Evolutionary conservation across 2,113 vertebrate species (phyloP).

Genomic region (Mastomys natalensis): DNA sequence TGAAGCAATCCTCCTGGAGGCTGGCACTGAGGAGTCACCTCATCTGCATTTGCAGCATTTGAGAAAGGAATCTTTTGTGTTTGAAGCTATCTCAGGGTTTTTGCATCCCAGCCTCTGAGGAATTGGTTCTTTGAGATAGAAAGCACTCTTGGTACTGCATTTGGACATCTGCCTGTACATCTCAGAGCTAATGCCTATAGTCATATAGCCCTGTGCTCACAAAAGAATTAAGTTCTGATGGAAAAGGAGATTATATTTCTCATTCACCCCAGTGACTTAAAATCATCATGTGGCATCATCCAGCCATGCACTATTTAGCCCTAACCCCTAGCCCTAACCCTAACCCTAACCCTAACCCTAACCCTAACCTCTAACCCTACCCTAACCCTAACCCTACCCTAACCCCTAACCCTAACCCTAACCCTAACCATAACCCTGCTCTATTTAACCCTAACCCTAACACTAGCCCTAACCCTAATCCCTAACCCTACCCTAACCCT

Average conservation of each 20-base stretch:
- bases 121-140: background rate
- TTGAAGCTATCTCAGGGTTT: background rate
- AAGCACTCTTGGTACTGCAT: background rate
- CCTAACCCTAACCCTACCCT: too few relatives aligned
- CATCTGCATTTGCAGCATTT: rapidly evolving
- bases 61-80: background rate
- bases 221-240: too few relatives aligned
- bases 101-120: background rate
- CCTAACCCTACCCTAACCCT: too few relatives aligned
- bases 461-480: too few relatives aligned
- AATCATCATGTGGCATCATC: too few relatives aligned
- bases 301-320: background rate
- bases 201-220: rapidly evolving
- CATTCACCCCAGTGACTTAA: background rate
- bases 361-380: too few relatives aligned
- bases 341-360: too few relatives aligned
- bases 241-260: background rate
- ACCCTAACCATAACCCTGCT: too few relatives aligned
- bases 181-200: rapidly evolving
- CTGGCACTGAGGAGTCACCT: background rate
- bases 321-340: too few relatives aligned
- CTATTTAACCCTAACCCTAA: too few relatives aligned
- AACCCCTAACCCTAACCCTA: too few relatives aligned
- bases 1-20: rapidly evolving
- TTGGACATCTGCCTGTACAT: background rate